A percentile compares a stretch with the other conserved stretches of the same genome.
Conservation (phyloP, 2,113 vertebrate genomes). For the Polypterus bichir region DNA sequence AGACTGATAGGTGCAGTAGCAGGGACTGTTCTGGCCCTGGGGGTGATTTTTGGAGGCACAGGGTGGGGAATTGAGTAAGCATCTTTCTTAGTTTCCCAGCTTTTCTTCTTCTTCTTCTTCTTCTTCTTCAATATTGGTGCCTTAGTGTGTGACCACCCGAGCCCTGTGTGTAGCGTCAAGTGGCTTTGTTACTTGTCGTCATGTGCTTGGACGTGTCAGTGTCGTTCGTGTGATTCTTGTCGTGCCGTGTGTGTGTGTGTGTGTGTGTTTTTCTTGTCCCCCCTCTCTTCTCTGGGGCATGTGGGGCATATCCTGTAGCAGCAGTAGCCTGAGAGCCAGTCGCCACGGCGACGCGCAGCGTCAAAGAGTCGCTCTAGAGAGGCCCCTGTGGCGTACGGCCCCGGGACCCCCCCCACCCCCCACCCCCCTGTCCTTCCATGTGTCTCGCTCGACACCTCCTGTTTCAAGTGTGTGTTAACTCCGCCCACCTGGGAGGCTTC, state of each 20-base stretch:
- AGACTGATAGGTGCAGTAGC: slow-evolving; percentile 99
- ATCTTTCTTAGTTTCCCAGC: slow-evolving; percentile 77
- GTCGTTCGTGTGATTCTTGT: slow-evolving; percentile 68
- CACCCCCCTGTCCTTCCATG: too few relatives aligned
- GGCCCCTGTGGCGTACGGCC: too few relatives aligned
- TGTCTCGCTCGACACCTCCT: too few relatives aligned
- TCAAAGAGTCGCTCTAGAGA: too few relatives aligned
- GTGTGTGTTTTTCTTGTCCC: too few relatives aligned
- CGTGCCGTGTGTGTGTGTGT: slow-evolving; percentile 56
- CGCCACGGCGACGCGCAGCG: too few relatives aligned
- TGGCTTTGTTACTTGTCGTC: slow-evolving; percentile 74
- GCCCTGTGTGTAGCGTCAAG: slow-evolving; percentile 63
- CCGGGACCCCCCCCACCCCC: too few relatives aligned
- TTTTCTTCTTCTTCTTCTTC: slow-evolving; percentile 40
- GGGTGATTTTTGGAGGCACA: slow-evolving; percentile 99
- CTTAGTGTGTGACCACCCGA: slow-evolving; percentile 70
- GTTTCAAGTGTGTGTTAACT: too few relatives aligned
- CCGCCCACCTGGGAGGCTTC: too few relatives aligned
- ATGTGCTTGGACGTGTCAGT: slow-evolving; percentile 77
- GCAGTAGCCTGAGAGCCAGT: too few relatives aligned
- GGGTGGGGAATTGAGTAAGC: slow-evolving; percentile 99
- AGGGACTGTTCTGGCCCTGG: slow-evolving; percentile 99
- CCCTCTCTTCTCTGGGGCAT: slow-evolving; percentile 94
- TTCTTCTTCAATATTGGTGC: slow-evolving; percentile 56
- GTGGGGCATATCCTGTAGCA: slow-evolving; percentile 65